phyloP scores from a whole-genome alignment of 2,888 invertebrate species.

The Schizaphis graminum region DNA sequence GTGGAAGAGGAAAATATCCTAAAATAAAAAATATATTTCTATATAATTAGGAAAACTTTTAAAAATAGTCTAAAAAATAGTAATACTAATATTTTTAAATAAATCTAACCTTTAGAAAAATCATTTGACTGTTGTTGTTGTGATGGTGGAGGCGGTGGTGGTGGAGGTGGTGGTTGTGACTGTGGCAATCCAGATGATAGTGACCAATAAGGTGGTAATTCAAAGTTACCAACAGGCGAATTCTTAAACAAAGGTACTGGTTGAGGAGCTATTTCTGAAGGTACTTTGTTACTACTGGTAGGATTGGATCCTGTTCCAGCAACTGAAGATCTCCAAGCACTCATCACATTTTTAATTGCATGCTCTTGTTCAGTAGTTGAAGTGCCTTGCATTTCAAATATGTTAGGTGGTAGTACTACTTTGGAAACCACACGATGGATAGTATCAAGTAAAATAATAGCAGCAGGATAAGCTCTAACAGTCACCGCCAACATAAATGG shows the following conservation, averaged over 20 bases:
- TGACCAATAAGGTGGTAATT: slow-evolving; percentile 48
- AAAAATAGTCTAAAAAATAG: not conserved
- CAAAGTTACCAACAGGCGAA: slow-evolving; percentile 14
- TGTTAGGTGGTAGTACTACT: slow-evolving; percentile 57
- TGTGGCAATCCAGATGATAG: slow-evolving; percentile 22
- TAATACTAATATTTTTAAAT: not conserved
- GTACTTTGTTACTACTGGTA: slow-evolving; percentile 39
- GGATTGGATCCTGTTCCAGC: slow-evolving; percentile 60
- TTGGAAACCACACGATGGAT: slow-evolving; percentile 75
- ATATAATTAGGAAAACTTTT: not conserved
- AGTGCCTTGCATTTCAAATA: slow-evolving; percentile 33
- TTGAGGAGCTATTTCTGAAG: slow-evolving; percentile 27
- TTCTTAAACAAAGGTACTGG: slow-evolving; percentile 45
- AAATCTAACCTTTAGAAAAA: slow-evolving; percentile 56
- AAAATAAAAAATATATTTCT: not conserved
- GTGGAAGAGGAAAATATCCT: slow-evolving; percentile 64
- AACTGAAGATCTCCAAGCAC: slow-evolving; percentile 65
- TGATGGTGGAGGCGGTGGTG: not conserved
- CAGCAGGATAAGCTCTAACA: slow-evolving; percentile 94
- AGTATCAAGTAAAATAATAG: slow-evolving; percentile 87
- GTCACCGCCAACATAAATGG: slow-evolving; percentile 97
- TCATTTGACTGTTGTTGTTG: slow-evolving; percentile 44
- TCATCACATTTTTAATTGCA: slow-evolving; percentile 66
- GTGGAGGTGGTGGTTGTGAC: not conserved
- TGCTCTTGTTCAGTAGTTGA: slow-evolving; percentile 55